These are phyloP conservation scores for Homarus gammarus DNA, from an alignment of 2,888 invertebrate species.

Conservation along the genomic window DNA sequence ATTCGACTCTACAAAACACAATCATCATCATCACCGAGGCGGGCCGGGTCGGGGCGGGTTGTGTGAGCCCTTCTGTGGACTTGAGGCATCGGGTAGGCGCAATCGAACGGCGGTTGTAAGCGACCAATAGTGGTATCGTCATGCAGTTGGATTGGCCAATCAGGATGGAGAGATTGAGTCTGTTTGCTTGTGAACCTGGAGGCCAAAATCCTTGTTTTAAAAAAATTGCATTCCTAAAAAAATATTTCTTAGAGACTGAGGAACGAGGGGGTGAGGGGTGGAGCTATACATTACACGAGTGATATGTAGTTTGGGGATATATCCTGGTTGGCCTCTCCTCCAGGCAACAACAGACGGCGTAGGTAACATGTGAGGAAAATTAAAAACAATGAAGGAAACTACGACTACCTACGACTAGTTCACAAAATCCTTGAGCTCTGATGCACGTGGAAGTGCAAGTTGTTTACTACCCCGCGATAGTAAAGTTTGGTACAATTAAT, in stretches of 20 bases:
- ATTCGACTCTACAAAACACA: slow-evolving; percentile 5
- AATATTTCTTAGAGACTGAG: neutral
- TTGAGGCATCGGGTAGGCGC: slow-evolving; percentile 20
- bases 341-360: slow-evolving; percentile 46
- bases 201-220: slow-evolving; percentile 24
- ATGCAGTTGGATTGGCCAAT: slow-evolving; percentile 56
- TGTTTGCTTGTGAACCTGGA: slow-evolving; percentile 43
- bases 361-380: slow-evolving; percentile 57
- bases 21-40: neutral
- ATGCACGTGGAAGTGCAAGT: slow-evolving; percentile 56
- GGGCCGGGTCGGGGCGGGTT: neutral
- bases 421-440: slow-evolving; percentile 73
- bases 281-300: slow-evolving; percentile 1
- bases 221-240: slow-evolving; percentile 28
- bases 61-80: no score
- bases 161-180: slow-evolving; percentile 34
- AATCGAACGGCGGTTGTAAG: slow-evolving; percentile 44
- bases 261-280: neutral
- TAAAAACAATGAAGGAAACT: slow-evolving; percentile 46
- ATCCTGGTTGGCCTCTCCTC: slow-evolving; percentile 34
- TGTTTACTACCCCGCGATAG: slow-evolving; percentile 57
- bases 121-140: slow-evolving; percentile 41
- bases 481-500: slow-evolving; percentile 67
- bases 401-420: slow-evolving; percentile 67
- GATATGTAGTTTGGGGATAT: neutral